Conservation (phyloP, 2,113 vertebrate genomes). For the Phylloscopus whistleri region DNA sequence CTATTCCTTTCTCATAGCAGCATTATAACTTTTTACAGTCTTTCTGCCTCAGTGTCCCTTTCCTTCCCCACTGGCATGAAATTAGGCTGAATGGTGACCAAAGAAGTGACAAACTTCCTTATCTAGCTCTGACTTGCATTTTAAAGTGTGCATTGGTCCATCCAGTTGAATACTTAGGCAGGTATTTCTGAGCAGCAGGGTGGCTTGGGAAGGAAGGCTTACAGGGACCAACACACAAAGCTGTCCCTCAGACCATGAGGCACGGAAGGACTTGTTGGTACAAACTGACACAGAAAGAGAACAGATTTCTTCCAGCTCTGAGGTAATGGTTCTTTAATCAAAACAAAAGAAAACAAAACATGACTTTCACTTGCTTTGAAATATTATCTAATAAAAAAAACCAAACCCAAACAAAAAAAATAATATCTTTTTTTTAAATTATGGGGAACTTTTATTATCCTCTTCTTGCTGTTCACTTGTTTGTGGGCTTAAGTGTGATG, state of each 20-base stretch:
- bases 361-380: neutral
- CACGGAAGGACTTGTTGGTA: neutral
- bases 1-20: neutral
- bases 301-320: slow-evolving; percentile 21
- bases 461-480: neutral
- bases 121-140: neutral
- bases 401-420: neutral
- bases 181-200: neutral
- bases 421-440: neutral
- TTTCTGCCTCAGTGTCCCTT: neutral
- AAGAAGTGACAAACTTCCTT: neutral
- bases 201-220: neutral
- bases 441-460: neutral
- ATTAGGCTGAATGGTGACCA: neutral
- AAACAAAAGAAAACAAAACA: neutral
- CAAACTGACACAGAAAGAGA: neutral
- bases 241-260: neutral
- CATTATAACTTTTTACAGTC: neutral
- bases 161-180: neutral
- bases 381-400: neutral
- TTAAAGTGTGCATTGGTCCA: neutral
- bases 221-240: neutral
- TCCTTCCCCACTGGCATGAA: neutral
- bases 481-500: neutral
- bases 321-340: neutral